A percentile compares a stretch with the other conserved stretches of the same genome.
phyloP scores from a whole-genome alignment of 30 jellyfish, hydroid and myxozoan genomes.

The Cassiopea xamachana region DNA sequence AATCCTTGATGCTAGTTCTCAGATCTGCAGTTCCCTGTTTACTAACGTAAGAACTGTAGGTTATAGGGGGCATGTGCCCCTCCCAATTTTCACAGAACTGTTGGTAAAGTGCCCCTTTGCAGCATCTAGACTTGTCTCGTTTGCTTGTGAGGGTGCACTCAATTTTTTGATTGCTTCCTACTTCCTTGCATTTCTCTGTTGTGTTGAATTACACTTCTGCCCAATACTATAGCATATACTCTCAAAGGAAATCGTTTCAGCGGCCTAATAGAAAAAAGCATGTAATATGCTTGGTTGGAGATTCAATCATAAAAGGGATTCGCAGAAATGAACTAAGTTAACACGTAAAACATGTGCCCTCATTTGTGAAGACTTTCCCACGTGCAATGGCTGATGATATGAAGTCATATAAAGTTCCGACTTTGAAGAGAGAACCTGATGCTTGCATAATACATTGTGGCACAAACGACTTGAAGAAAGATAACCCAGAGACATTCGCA shows the following conservation, averaged over 20 bases:
- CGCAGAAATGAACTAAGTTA: not conserved
- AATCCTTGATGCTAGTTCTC: no score
- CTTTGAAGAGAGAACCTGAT: constrained; percentile 25
- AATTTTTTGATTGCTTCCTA: no score
- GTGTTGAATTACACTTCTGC: no score
- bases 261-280: not conserved
- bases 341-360: not conserved
- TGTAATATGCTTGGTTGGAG: constrained; percentile 5
- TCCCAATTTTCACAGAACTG: no score
- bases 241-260: not conserved
- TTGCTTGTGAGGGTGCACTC: no score
- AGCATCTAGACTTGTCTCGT: no score
- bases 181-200: no score
- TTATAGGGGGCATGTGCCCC: no score
- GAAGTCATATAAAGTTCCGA: constrained; percentile 16
- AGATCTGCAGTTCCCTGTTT: no score
- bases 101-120: no score
- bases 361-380: constrained; percentile 35
- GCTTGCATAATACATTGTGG: constrained; percentile 12
- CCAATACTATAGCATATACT: no score
- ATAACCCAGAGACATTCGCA: constrained; percentile 28
- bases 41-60: no score
- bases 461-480: constrained; percentile 14
- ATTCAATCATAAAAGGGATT: constrained; percentile 22
- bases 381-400: constrained; percentile 37